These are phyloP conservation scores for Pristionchus exspectatus DNA, from an alignment of 2,888 invertebrate genomes.

Conservation along the genomic window DNA sequence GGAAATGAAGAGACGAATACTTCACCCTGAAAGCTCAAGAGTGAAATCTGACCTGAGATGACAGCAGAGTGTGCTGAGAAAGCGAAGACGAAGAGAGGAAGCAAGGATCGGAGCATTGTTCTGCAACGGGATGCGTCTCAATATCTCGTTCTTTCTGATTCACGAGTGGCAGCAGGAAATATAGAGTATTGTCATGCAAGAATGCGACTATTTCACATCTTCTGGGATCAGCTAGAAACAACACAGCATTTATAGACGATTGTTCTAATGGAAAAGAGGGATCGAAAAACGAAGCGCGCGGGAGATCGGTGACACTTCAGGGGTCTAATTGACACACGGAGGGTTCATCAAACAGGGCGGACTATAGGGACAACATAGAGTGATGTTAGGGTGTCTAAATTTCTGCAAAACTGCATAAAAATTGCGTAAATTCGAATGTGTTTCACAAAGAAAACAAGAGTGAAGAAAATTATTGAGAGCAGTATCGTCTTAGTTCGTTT, in stretches of 20 bases:
- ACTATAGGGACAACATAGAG: not conserved
- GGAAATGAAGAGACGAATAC: not conserved
- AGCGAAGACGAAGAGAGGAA: not conserved
- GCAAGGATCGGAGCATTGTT: not conserved
- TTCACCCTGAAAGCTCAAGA: not conserved
- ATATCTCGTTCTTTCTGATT: not conserved
- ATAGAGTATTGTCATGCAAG: not conserved
- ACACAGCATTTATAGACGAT: not conserved
- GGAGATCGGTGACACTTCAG: not conserved
- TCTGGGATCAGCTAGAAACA: not conserved
- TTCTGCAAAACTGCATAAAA: not conserved
- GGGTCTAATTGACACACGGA: not conserved
- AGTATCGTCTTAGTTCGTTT: too few species aligned
- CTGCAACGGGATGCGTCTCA: not conserved
- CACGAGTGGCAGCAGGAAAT: too few species aligned
- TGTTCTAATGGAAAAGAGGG: not conserved
- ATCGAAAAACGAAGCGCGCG: not conserved
- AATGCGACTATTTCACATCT: not conserved
- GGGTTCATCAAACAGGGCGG: not conserved
- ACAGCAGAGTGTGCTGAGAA: constrained; percentile 1
- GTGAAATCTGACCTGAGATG: constrained; percentile 41
- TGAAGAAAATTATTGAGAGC: too few species aligned
- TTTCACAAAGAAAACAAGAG: too few species aligned
- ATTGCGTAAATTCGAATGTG: too few species aligned
- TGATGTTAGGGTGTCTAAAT: not conserved